phyloP scores from a whole-genome alignment of 2,888 invertebrate genomes.

The Caenorhabditis sinica region DNA sequence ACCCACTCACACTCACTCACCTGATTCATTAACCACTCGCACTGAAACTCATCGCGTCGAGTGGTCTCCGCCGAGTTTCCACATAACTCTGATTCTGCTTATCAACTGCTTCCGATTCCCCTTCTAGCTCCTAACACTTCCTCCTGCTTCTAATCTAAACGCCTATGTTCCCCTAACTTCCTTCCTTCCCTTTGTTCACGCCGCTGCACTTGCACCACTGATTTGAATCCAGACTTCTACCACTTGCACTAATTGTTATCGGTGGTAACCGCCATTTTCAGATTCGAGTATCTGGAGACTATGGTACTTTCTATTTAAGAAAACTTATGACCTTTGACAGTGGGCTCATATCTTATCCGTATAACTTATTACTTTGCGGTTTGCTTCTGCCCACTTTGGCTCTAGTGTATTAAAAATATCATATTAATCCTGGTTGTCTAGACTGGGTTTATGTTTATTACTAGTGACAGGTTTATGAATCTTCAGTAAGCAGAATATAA shows the following conservation, averaged over 20 bases:
- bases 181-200: constrained; percentile 19
- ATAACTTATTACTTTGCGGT: too few species aligned
- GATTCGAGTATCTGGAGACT: not conserved
- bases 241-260: constrained; percentile 31
- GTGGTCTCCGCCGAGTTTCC: constrained; percentile 21
- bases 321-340: too few species aligned
- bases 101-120: constrained; percentile 30
- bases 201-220: not conserved
- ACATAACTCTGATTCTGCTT: constrained; percentile 2
- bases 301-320: not conserved
- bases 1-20: not conserved
- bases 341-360: too few species aligned
- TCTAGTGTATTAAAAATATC: too few species aligned
- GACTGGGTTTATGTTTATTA: too few species aligned
- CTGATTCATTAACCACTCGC: constrained; percentile 29
- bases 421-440: too few species aligned
- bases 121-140: constrained; percentile 45
- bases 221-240: constrained; percentile 12
- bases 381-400: too few species aligned
- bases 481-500: constrained; percentile 31
- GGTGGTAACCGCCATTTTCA: not conserved
- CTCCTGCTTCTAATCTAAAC: constrained; percentile 25
- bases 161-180: constrained; percentile 53
- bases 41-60: constrained; percentile 30
- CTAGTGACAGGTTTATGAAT: not conserved